These are phyloP conservation scores for Orchesellides sinensis DNA, from an alignment of 2,888 invertebrate species.

Conservation along the genomic window DNA sequence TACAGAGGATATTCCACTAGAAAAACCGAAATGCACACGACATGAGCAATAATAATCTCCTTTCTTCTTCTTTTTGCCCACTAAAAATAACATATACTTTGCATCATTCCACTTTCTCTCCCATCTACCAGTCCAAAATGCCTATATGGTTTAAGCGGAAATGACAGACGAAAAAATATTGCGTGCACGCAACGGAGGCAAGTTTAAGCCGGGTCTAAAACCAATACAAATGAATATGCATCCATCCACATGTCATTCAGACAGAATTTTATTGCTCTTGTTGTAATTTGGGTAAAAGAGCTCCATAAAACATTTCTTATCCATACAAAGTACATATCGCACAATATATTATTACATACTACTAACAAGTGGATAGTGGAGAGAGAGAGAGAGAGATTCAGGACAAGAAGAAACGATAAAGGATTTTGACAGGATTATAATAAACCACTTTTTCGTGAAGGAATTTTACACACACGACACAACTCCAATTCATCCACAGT, in stretches of 20 bases:
- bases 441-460: constrained; percentile 36
- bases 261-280: constrained; percentile 50
- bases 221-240: constrained; percentile 53
- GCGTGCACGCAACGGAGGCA: constrained; percentile 4
- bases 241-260: constrained; percentile 41
- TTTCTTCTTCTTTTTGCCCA: neutral
- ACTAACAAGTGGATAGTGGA: neutral
- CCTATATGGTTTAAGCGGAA: too few relatives aligned
- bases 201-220: neutral
- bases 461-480: constrained; percentile 33
- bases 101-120: too few relatives aligned
- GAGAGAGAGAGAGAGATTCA: neutral
- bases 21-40: neutral
- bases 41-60: constrained; percentile 1
- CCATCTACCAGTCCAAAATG: too few relatives aligned
- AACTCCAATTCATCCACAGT: constrained; percentile 5
- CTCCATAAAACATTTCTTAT: constrained; percentile 36
- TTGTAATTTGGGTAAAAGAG: constrained; percentile 29
- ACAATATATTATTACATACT: neutral
- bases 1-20: neutral
- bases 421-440: constrained; percentile 58
- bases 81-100: too few relatives aligned
- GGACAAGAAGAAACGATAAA: constrained; percentile 38
- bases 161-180: constrained; percentile 22
- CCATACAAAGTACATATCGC: neutral